These are phyloP conservation scores for Heliconius aoede DNA, from an alignment of 2,888 invertebrate species.

Conservation along the genomic window DNA sequence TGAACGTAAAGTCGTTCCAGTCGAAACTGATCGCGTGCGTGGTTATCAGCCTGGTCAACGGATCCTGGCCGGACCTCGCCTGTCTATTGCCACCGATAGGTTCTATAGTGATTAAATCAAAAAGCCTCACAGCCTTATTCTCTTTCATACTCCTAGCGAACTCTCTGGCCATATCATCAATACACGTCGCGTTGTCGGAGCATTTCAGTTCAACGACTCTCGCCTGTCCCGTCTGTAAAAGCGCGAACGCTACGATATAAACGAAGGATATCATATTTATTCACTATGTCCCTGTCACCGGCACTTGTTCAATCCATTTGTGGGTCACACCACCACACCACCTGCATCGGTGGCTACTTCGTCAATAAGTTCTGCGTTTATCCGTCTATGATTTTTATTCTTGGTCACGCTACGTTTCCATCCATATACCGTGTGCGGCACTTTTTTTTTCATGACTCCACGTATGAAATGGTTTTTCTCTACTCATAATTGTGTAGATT, in stretches of 20 bases:
- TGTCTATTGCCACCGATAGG: constrained; percentile 71
- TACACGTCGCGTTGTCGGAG: constrained; percentile 85
- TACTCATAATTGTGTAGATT: constrained; percentile 57
- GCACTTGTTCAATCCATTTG: constrained; percentile 78
- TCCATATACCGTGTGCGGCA: constrained; percentile 61
- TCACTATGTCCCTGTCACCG: constrained; percentile 56
- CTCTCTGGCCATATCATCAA: constrained; percentile 78
- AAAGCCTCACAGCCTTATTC: constrained; percentile 79
- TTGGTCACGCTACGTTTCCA: constrained; percentile 74
- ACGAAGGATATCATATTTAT: constrained; percentile 76
- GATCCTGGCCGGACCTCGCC: constrained; percentile 68
- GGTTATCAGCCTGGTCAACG: constrained; percentile 74
- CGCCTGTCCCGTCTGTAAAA: constrained; percentile 61
- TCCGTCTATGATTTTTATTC: constrained; percentile 79
- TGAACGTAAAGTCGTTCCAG: constrained; percentile 81
- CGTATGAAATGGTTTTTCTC: constrained; percentile 70
- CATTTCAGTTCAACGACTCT: constrained; percentile 75
- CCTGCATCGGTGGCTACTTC: constrained; percentile 72
- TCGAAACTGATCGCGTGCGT: constrained; percentile 82
- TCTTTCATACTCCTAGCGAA: constrained; percentile 79
- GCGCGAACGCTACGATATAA: constrained; percentile 66
- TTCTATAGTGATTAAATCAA: constrained; percentile 83
- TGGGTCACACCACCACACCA: constrained; percentile 73
- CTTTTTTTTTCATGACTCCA: constrained; percentile 59
- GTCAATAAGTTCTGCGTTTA: constrained; percentile 73